phyloP scores from a whole-genome alignment of 1,140 invertebrate genomes.

The Radopholus similis region DNA sequence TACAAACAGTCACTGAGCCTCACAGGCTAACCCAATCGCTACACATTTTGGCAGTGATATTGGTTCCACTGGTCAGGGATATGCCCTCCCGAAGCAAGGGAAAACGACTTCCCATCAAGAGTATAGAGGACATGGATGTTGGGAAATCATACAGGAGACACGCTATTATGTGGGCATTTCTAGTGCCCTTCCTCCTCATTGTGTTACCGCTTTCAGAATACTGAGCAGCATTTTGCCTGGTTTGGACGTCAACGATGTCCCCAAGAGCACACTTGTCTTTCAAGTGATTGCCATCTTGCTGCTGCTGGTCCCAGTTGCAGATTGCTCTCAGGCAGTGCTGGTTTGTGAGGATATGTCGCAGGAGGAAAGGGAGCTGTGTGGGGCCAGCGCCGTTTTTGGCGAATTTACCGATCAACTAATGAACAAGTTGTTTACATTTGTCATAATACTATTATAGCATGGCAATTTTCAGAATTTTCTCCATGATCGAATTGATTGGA shows the following conservation, averaged over 20 bases:
- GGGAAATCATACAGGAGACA: slow-evolving; percentile 66
- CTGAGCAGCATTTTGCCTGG: slow-evolving; percentile 76
- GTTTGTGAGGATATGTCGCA: slow-evolving; percentile 71
- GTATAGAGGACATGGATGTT: slow-evolving; percentile 18
- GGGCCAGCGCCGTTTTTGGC: slow-evolving; percentile 77
- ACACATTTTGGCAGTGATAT: slow-evolving; percentile 30
- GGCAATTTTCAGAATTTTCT: slow-evolving; percentile 43
- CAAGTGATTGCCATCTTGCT: slow-evolving; percentile 33
- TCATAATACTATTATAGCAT: neutral
- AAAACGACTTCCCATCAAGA: slow-evolving; percentile 28
- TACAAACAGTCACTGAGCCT: slow-evolving; percentile 81
- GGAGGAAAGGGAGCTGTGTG: slow-evolving; percentile 62
- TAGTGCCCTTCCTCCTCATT: too few species aligned
- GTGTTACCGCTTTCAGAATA: too few species aligned
- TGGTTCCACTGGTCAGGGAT: slow-evolving; percentile 62
- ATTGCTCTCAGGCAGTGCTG: slow-evolving; percentile 73
- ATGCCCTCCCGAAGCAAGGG: slow-evolving; percentile 42
- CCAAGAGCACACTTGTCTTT: slow-evolving; percentile 71
- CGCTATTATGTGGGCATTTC: too few species aligned
- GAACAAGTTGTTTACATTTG: slow-evolving; percentile 74
- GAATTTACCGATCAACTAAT: slow-evolving; percentile 82
- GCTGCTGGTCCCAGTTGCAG: slow-evolving; percentile 67
- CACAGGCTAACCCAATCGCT: slow-evolving; percentile 66
- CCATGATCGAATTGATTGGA: slow-evolving; percentile 49
- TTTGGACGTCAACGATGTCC: slow-evolving; percentile 82